A percentile compares a stretch with the other conserved stretches of the same genome.
Conservation (phyloP, 2,888 invertebrate genomes). For the Hyppa rectilinea region DNA sequence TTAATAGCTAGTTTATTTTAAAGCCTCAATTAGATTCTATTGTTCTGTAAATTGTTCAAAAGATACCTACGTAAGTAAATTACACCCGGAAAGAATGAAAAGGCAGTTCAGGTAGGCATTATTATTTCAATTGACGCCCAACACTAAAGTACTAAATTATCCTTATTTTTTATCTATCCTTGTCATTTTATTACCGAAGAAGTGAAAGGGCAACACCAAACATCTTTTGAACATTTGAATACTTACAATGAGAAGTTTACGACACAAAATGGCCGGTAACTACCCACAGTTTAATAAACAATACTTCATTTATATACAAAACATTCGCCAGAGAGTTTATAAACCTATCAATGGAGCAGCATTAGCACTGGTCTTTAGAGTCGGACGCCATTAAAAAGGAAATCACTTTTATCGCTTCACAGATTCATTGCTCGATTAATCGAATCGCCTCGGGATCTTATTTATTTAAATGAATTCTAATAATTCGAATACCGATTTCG, state of each 20-base stretch:
- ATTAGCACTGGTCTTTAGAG: constrained; percentile 15
- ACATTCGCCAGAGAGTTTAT: constrained; percentile 22
- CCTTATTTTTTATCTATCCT: not conserved
- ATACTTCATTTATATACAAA: constrained; percentile 20
- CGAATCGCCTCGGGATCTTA: constrained; percentile 38
- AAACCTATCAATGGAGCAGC: constrained; percentile 16
- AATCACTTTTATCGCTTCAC: constrained; percentile 27
- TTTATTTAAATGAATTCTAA: constrained; percentile 48
- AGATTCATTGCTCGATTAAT: constrained; percentile 23
- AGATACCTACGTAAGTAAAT: constrained; percentile 11
- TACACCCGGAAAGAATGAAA: constrained; percentile 3
- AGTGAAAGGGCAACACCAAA: constrained; percentile 17
- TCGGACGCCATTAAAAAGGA: constrained; percentile 29
- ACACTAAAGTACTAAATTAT: not conserved
- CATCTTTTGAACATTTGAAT: constrained; percentile 12
- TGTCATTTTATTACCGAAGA: constrained; percentile 7
- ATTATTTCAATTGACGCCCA: not conserved
- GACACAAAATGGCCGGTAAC: not conserved
- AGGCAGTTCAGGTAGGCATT: not conserved
- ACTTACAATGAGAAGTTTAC: not conserved
- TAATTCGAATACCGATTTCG: constrained; percentile 40
- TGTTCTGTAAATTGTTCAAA: constrained; percentile 17
- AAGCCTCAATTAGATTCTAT: constrained; percentile 1
- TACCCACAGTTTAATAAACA: not conserved
- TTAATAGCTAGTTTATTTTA: constrained; percentile 3